Evolutionary conservation across 1,140 invertebrate species (phyloP).

Genomic region (Melitaea cinxia): DNA sequence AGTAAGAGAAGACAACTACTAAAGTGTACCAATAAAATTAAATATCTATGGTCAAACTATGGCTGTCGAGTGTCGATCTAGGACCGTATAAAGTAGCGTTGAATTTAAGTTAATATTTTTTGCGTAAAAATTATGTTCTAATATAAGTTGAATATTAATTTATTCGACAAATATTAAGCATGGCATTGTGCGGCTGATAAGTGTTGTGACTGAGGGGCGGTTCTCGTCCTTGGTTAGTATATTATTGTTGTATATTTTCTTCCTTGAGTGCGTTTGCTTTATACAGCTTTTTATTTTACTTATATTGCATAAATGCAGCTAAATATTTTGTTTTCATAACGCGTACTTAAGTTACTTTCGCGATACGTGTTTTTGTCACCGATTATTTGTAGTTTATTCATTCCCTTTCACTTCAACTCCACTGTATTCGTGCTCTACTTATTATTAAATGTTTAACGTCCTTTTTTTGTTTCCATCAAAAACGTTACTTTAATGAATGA

Average conservation of each 20-base stretch:
- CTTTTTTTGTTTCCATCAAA: slow-evolving; percentile 13
- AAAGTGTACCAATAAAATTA: background rate
- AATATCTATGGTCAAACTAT: slow-evolving; percentile 57
- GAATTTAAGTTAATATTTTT: slow-evolving; percentile 55
- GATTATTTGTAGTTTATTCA: slow-evolving; percentile 12
- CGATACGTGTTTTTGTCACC: slow-evolving; percentile 17
- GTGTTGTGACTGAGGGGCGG: slow-evolving; percentile 46
- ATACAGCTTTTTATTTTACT: background rate
- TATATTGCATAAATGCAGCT: background rate
- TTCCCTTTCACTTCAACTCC: slow-evolving; percentile 78
- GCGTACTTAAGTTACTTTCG: background rate
- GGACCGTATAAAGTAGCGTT: slow-evolving; percentile 55
- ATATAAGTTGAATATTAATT: slow-evolving; percentile 47
- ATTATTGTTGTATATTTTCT: slow-evolving; percentile 49
- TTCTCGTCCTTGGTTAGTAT: slow-evolving; percentile 57
- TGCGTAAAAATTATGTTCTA: slow-evolving; percentile 50
- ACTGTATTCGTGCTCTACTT: slow-evolving; percentile 79
- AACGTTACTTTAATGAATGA: background rate
- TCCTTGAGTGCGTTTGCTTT: slow-evolving; percentile 30
- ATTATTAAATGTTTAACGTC: slow-evolving; percentile 40
- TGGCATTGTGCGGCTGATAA: slow-evolving; percentile 59
- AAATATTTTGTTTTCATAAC: background rate
- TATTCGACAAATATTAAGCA: slow-evolving; percentile 45
- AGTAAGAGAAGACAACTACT: no score
- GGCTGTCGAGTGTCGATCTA: slow-evolving; percentile 56